Conservation (phyloP, 2,888 invertebrate species). For the Cantharis flavilabris region DNA sequence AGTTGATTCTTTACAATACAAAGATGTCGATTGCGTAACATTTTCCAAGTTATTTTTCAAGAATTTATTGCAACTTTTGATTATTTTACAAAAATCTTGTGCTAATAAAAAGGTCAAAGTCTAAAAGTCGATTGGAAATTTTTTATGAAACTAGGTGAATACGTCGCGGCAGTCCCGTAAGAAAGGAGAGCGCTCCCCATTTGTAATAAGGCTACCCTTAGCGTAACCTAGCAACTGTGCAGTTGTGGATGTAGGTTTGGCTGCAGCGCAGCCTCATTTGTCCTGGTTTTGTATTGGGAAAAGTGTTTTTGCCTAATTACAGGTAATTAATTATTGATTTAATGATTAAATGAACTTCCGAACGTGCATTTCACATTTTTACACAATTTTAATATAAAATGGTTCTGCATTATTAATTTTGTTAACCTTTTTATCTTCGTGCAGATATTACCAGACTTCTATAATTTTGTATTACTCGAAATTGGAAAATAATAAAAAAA, state of each 20-base stretch:
- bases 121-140: conserved; percentile 13
- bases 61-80: not conserved
- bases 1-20: not conserved
- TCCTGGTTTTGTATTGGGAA: conserved; percentile 9
- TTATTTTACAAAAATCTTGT: conserved; percentile 2
- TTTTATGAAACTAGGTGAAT: conserved; percentile 26
- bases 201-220: conserved; percentile 33
- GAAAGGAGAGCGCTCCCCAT: conserved; percentile 26
- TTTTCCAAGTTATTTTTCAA: not conserved
- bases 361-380: not conserved
- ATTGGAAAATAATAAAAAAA: not conserved
- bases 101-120: conserved; percentile 13
- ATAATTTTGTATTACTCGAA: not conserved
- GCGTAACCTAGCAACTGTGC: conserved; percentile 40
- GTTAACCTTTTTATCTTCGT: too few relatives aligned
- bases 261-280: conserved; percentile 25
- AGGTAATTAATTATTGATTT: not conserved
- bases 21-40: not conserved
- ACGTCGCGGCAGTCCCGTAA: conserved; percentile 15
- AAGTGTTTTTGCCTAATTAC: not conserved
- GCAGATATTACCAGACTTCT: too few relatives aligned
- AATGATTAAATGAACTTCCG: not conserved
- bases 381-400: too few relatives aligned
- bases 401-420: too few relatives aligned
- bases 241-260: conserved; percentile 38